phyloP scores from a whole-genome alignment of 2,113 vertebrate genomes.

The Athene cunicularia region DNA sequence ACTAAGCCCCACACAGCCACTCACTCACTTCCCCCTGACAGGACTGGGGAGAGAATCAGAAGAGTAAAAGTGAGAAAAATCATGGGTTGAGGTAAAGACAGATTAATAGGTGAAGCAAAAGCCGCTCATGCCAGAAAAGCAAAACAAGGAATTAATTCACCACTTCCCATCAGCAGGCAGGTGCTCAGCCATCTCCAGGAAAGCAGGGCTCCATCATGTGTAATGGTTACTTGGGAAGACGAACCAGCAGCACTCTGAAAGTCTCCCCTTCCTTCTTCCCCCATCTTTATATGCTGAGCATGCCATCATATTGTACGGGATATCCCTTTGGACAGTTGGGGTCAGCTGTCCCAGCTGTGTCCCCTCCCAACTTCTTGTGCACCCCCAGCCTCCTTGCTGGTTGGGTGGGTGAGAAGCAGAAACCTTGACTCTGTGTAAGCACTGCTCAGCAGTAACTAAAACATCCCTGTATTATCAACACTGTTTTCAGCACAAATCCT shows the following conservation, averaged over 20 bases:
- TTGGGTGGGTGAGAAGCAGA: not conserved
- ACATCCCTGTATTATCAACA: not conserved
- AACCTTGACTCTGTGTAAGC: not conserved
- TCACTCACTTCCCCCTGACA: not conserved
- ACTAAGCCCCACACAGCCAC: not conserved
- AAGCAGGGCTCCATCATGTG: not conserved
- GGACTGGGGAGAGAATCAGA: not conserved
- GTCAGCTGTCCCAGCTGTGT: not conserved
- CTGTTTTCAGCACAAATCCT: not conserved
- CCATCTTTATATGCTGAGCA: too few species aligned
- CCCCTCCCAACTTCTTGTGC: not conserved
- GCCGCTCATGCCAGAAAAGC: not conserved
- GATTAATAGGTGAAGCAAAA: not conserved
- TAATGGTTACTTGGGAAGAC: too few species aligned
- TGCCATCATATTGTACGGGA: too few species aligned
- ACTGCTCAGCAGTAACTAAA: not conserved
- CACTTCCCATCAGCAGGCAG: not conserved
- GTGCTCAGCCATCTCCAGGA: not conserved
- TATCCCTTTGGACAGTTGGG: not conserved
- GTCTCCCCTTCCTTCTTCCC: too few species aligned
- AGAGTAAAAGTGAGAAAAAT: not conserved
- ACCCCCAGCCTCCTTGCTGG: fast-evolving
- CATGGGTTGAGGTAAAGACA: not conserved
- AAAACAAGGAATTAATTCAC: not conserved
- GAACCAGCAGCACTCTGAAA: too few species aligned